A percentile compares a stretch with the other conserved stretches of the same genome.
These are phyloP conservation scores for Synodontis membranacea DNA, from an alignment of 2,113 vertebrate species.

Conservation along the genomic window DNA sequence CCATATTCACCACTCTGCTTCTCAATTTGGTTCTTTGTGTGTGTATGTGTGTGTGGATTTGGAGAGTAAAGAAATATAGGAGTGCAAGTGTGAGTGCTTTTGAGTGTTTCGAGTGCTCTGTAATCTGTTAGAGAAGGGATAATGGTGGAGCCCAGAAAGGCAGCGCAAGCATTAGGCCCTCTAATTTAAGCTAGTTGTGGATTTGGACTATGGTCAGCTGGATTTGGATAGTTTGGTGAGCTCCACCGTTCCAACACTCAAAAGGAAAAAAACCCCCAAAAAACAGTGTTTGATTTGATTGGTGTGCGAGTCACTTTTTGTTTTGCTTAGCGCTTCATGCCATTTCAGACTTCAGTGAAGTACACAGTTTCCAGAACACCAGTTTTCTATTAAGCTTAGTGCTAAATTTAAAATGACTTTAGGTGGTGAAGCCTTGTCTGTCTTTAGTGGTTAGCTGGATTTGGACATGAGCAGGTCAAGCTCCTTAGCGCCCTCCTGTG, in stretches of 20 bases:
- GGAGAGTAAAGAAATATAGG: not conserved
- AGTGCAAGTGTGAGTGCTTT: not conserved
- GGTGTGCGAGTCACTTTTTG: not conserved
- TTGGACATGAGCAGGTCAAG: constrained; percentile 85
- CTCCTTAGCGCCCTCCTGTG: constrained; percentile 83
- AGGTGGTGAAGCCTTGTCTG: constrained; percentile 15
- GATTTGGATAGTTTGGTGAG: not conserved
- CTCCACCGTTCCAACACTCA: not conserved
- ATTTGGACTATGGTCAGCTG: not conserved
- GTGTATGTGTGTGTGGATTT: constrained; percentile 1
- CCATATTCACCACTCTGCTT: not conserved
- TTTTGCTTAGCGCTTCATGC: not conserved
- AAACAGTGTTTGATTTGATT: constrained; percentile 6
- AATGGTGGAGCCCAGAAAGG: not conserved
- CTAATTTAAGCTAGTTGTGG: not conserved
- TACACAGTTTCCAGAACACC: not conserved
- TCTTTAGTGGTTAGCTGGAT: constrained; percentile 75
- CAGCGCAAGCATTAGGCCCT: not conserved
- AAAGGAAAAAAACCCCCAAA: not conserved
- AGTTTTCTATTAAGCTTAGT: not conserved
- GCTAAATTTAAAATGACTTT: not conserved
- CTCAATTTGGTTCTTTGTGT: too few relatives aligned
- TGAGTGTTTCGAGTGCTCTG: constrained; percentile 1
- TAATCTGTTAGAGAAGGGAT: not conserved
- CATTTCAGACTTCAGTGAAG: not conserved